Conservation (phyloP, 2,113 vertebrate genomes). For the Zosterops pallidus region DNA sequence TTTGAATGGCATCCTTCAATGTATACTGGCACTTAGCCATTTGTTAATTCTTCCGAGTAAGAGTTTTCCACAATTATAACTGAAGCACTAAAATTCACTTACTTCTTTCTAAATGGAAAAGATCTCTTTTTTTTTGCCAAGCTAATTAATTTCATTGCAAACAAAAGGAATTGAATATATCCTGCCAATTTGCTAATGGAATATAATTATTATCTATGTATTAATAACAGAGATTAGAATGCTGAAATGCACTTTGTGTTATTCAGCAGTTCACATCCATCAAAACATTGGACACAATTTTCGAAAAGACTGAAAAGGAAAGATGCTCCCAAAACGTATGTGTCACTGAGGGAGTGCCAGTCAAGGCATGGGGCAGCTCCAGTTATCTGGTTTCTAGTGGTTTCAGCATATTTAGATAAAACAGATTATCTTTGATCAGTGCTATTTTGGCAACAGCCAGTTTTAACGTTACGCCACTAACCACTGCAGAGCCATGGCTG, state of each 20-base stretch:
- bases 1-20: not conserved
- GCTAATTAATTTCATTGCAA: slow-evolving; percentile 8
- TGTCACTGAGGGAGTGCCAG: not conserved
- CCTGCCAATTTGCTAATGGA: slow-evolving; percentile 42
- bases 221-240: not conserved
- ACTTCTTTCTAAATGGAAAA: not conserved
- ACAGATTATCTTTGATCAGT: not conserved
- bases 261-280: not conserved
- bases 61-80: not conserved
- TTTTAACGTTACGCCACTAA: rapidly evolving
- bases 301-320: not conserved
- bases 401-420: not conserved
- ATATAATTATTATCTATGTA: not conserved
- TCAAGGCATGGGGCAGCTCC: not conserved
- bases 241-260: not conserved
- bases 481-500: not conserved
- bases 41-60: not conserved
- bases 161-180: not conserved
- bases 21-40: not conserved
- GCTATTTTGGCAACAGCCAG: not conserved
- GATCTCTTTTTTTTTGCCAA: not conserved
- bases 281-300: not conserved
- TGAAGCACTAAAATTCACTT: not conserved
- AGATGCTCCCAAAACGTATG: not conserved
- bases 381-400: not conserved